phyloP scores from a whole-genome alignment of 2,888 invertebrate genomes.

The Spatulosminthurus flaviceps region DNA sequence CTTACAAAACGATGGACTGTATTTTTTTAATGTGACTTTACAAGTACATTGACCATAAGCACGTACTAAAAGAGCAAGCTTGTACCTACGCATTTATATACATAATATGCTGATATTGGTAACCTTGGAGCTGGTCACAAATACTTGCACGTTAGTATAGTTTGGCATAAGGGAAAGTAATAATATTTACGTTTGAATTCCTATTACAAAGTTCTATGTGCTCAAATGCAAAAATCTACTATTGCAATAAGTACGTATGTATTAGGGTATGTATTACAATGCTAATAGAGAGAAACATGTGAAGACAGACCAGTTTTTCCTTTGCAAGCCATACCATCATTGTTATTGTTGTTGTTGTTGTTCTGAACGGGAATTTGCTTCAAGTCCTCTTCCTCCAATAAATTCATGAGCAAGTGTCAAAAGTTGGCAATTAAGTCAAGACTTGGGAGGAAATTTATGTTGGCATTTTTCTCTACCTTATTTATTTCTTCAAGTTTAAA shows the following conservation, averaged over 20 bases:
- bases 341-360: background rate
- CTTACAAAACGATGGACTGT: background rate
- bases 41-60: background rate
- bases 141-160: too few relatives aligned
- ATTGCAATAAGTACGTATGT: too few relatives aligned
- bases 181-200: too few relatives aligned
- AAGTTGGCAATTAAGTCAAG: slow-evolving; percentile 18
- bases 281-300: background rate
- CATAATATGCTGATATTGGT: too few relatives aligned
- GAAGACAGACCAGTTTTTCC: background rate
- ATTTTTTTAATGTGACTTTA: background rate
- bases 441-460: background rate
- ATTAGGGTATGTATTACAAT: too few relatives aligned
- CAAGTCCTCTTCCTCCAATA: background rate
- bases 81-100: too few relatives aligned
- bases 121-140: too few relatives aligned
- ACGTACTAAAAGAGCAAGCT: background rate
- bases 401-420: slow-evolving; percentile 5
- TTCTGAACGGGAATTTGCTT: background rate
- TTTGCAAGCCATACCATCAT: background rate
- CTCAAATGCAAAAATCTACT: too few relatives aligned
- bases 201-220: too few relatives aligned
- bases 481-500: background rate
- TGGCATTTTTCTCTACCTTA: background rate
- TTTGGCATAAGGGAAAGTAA: too few relatives aligned